Evolutionary conservation across 2,797 vertebrate species (phyloP), one percentile per base, ranked within the genome.

Genomic region (Momotus momota): DNA sequence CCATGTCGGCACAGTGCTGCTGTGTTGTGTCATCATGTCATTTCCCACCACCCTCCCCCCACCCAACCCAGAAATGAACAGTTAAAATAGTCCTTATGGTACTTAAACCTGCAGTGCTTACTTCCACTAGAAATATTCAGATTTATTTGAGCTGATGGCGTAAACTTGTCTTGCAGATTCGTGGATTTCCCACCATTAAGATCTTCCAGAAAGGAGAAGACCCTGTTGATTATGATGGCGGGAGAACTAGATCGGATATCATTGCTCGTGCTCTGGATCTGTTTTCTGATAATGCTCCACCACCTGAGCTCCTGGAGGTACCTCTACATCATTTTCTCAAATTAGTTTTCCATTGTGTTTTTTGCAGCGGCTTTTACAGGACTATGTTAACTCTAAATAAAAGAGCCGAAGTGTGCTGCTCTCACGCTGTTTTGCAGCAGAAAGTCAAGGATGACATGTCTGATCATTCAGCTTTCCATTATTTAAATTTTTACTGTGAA

Each of bases 161-260:
- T 84, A 74, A 74, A 69, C 25, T 82, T 83, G 26, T 73, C 58
- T 94, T 97, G 82, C 88, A 99, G 99, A 98, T 99, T 91, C 98
- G 98, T 79, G 99, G 99, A 81, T 99, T 99, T 96, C 99, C 99
- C 86, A 99, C 99, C 54, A 99, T 99, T 97, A 99, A 99, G 98
- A 97, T 99, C 80, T 99, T 99, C 98, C 99, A 99, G 94, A 99
- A 99, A 98, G 99, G 99, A 52, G 99, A 99, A 92, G 98, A 99
- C 64, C 99, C 99, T 2, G 98, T 98, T 93, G 99, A 99, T 97
- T 99, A 99, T 84, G 98, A 99, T 18, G 99, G 99, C 64, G 99
- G 99, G 6, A 98, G 99, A 90, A 98, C 99, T 23, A 98, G 98
- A 40, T 96, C 98, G 0, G 99, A 99, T 97, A 99, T 99, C 11